A percentile compares a stretch with the other conserved stretches of the same genome.
Conservation (phyloP, 2,113 vertebrate genomes). For the Oplegnathus fasciatus region DNA sequence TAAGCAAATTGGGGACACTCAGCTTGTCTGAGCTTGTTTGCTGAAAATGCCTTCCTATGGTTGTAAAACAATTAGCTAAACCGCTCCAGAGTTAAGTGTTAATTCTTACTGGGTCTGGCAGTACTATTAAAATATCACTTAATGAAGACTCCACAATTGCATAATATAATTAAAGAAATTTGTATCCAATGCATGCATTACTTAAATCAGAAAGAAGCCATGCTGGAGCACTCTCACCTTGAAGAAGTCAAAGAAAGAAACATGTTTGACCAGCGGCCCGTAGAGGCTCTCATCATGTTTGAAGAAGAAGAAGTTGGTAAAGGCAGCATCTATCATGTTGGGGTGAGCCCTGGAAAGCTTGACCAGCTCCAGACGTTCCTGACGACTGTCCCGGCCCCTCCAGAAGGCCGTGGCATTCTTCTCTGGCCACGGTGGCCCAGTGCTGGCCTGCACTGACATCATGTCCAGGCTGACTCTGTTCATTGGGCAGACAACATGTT, state of each 20-base stretch:
- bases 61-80: constrained; percentile 1
- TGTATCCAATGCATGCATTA: not conserved
- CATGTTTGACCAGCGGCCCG: constrained; percentile 96
- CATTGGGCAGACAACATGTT: not conserved
- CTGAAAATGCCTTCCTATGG: not conserved
- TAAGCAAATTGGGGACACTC: not conserved
- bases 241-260: constrained; percentile 99
- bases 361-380: constrained; percentile 95
- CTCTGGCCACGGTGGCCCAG: constrained; percentile 90
- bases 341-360: constrained; percentile 92
- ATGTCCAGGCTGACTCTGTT: constrained; percentile 96
- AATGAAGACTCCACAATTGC: not conserved
- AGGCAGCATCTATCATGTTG: constrained; percentile 92
- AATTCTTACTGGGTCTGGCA: not conserved
- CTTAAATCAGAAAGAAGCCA: not conserved
- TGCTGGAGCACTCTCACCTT: constrained; percentile 87
- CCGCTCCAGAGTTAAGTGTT: not conserved
- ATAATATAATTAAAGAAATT: not conserved
- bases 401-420: constrained; percentile 94
- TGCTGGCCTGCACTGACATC: constrained; percentile 98
- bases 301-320: constrained; percentile 99
- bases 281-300: constrained; percentile 95
- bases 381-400: constrained; percentile 96
- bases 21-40: not conserved
- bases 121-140: not conserved